Evolutionary conservation across 2,888 invertebrate species (phyloP), one percentile per base, ranked within the genome.

Genomic region (Drosophila neotestacea): DNA sequence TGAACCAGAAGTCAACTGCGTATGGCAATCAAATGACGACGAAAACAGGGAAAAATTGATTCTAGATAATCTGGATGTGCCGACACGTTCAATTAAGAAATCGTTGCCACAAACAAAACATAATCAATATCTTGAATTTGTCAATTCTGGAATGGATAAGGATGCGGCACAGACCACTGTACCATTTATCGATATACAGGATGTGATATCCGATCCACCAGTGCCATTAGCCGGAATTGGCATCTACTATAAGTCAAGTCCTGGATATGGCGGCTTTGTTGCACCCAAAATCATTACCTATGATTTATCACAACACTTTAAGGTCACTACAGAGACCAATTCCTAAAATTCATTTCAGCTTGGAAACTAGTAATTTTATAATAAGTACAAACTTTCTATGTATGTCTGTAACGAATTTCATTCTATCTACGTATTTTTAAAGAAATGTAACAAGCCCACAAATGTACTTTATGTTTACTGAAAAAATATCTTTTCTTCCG

Each of bases 131-230:
- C 85, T 96, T 16, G 94, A 95, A 85, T 96, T 96, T 92, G 94
- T 94, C 0, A 94, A 96, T 81, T 94, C 95, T 0, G 96, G 95
- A 91, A 93, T 95, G 58, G 94, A 95, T 36, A 94, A 94, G 22
- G 97, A 97, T 92, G 96, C 95, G 0, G 96, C 95, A 0, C 97
- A 97, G 93, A 96, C 95, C 73, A 96, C 97, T 0, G 95, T 97
- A 63, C 97, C 97, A 0, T 97, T 96, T 91, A 91, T 97, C 16
- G 97, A 97, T 90, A 94, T 95, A 75, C 97, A 97, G 90, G 94
- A 95, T 10, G 95, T 97, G 0, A 93, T 94, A 67, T 95, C 96
- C 0, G 91, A 92, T 70, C 95, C 96, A 0, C 94, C 95, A 0
- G 94, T 95, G 3, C 94, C 96, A 22, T 91, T 96, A 0, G 94